A percentile compares a stretch with the other conserved stretches of the same genome.
Evolutionary conservation across 2,113 vertebrate species (phyloP).

Genomic region (Cyprichromis sp.): DNA sequence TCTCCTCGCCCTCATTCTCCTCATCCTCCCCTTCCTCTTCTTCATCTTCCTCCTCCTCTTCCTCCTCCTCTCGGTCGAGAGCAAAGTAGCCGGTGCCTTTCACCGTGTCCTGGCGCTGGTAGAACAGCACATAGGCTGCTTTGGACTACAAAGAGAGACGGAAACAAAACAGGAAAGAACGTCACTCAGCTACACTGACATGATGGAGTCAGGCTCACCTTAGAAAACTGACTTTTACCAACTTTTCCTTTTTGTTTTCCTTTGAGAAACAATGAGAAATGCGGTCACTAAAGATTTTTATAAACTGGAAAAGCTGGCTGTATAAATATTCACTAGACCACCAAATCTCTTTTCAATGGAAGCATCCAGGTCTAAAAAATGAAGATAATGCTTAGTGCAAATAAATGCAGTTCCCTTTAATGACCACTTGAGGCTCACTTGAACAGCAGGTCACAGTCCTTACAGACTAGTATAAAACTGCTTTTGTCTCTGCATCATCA

Average conservation of each 20-base stretch:
- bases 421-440: neutral
- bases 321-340: neutral
- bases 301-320: neutral
- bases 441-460: neutral
- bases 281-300: neutral
- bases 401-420: neutral
- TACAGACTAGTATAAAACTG: neutral
- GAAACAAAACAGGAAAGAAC: neutral
- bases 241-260: neutral
- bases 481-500: rapidly evolving
- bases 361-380: neutral
- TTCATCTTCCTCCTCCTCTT: slow-evolving; percentile 82
- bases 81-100: slow-evolving; percentile 95
- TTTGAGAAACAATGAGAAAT: neutral
- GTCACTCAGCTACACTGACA: neutral
- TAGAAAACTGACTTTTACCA: neutral
- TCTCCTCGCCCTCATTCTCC: slow-evolving; percentile 60
- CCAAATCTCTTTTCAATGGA: neutral
- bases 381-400: neutral
- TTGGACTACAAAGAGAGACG: slow-evolving; percentile 78
- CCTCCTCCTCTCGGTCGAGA: slow-evolving; percentile 84
- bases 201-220: neutral
- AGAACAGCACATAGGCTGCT: slow-evolving; percentile 97
- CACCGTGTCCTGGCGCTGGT: slow-evolving; percentile 92
- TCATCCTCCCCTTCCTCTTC: slow-evolving; percentile 69